phyloP scores from a whole-genome alignment of 2,113 vertebrate species.

The Sturnus vulgaris region DNA sequence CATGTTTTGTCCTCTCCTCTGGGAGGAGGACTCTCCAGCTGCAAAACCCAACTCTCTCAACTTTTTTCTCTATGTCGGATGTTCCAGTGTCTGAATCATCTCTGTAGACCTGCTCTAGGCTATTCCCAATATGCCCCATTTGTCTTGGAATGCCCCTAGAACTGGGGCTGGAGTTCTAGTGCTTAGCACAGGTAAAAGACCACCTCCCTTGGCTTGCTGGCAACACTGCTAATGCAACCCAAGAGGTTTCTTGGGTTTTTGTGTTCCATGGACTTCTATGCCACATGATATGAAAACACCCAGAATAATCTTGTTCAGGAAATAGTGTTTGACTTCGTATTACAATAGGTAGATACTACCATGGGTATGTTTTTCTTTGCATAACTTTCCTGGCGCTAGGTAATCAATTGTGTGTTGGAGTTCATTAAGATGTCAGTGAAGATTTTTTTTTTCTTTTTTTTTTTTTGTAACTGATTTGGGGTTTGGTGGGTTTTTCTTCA shows the following conservation, averaged over 20 bases:
- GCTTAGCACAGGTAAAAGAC: neutral
- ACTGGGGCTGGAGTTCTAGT: neutral
- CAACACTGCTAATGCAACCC: neutral
- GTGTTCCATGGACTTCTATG: neutral
- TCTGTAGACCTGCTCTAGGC: neutral
- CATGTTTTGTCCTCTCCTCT: neutral
- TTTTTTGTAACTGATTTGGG: neutral
- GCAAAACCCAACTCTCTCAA: neutral
- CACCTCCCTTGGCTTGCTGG: neutral
- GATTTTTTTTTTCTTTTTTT: neutral
- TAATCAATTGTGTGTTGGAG: neutral
- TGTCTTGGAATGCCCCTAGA: neutral
- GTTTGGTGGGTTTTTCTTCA: neutral
- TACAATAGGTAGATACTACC: neutral
- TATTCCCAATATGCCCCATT: rapidly evolving
- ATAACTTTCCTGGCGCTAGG: neutral
- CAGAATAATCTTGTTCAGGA: neutral
- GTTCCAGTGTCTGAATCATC: neutral
- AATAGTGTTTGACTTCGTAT: neutral
- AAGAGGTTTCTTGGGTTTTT: neutral
- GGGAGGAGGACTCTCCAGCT: neutral
- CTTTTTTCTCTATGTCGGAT: neutral
- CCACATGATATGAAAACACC: rapidly evolving
- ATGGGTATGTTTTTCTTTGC: neutral
- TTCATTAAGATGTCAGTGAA: neutral